These are phyloP conservation scores for Chionomys nivalis DNA, from an alignment of 2,113 vertebrate species.

Conservation along the genomic window DNA sequence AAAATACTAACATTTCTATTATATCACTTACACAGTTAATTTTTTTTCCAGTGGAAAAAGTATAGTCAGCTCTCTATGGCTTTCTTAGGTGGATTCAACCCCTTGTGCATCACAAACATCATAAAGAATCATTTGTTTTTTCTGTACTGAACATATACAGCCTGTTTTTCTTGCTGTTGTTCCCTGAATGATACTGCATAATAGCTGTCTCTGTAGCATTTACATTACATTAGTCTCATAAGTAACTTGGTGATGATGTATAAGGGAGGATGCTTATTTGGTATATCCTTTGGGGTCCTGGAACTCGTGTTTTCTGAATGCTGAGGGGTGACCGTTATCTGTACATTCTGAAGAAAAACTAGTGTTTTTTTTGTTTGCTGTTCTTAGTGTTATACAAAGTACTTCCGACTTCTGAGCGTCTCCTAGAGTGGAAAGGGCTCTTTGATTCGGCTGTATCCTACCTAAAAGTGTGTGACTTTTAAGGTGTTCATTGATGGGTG, in stretches of 20 bases:
- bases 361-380: neutral
- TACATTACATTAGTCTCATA: neutral
- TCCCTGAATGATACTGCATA: neutral
- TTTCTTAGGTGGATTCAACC: neutral
- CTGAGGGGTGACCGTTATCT: neutral
- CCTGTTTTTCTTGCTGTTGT: neutral
- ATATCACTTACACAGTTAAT: constrained; percentile 1
- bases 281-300: neutral
- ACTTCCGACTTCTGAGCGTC: neutral
- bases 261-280: neutral
- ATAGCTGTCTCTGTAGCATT: neutral
- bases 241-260: neutral
- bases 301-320: neutral
- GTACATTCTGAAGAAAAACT: neutral
- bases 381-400: neutral
- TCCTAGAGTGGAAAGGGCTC: neutral
- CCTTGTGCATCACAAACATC: neutral
- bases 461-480: neutral
- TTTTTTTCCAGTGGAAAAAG: constrained; percentile 36
- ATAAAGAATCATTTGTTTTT: neutral
- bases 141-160: neutral
- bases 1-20: constrained; percentile 35
- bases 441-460: neutral
- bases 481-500: neutral
- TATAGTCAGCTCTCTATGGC: neutral